Evolutionary conservation across 2,797 vertebrate genomes (phyloP).

Genomic region (Synanceia verrucosa): DNA sequence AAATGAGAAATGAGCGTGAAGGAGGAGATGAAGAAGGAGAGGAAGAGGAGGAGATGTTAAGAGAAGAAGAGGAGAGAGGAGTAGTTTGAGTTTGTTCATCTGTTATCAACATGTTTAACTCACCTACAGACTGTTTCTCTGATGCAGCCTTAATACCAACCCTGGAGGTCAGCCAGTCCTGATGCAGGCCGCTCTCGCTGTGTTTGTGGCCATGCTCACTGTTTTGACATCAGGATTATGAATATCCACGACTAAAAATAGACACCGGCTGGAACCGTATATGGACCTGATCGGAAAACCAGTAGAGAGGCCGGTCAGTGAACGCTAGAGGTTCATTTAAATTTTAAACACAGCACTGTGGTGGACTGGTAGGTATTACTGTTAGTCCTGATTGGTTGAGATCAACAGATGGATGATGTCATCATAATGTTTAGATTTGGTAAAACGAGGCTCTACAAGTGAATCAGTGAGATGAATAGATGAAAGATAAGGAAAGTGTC

Average conservation of each 20-base stretch:
- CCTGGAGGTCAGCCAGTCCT: slow-evolving; percentile 32
- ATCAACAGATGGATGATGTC: too few relatives aligned
- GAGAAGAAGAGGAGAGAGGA: background rate
- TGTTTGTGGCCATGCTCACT: slow-evolving; percentile 7
- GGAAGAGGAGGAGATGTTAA: slow-evolving; percentile 10
- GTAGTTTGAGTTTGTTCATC: background rate
- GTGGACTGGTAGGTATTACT: too few relatives aligned
- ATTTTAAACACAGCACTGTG: too few relatives aligned
- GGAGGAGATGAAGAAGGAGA: slow-evolving; percentile 17
- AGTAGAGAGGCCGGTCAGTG: too few relatives aligned
- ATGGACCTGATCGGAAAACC: slow-evolving; percentile 32
- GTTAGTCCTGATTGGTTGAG: too few relatives aligned
- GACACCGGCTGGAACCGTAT: slow-evolving; percentile 16
- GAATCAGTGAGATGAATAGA: too few relatives aligned
- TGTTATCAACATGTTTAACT: slow-evolving; percentile 19
- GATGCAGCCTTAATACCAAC: slow-evolving; percentile 28
- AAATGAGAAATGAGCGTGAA: slow-evolving; percentile 20
- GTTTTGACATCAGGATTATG: slow-evolving; percentile 51
- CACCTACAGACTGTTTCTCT: background rate
- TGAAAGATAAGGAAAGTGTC: too few relatives aligned
- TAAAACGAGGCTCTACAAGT: too few relatives aligned
- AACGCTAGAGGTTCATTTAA: too few relatives aligned
- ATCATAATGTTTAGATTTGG: too few relatives aligned
- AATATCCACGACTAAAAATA: slow-evolving; percentile 54
- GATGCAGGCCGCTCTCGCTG: slow-evolving; percentile 21